Evolutionary conservation across 1,140 invertebrate genomes (phyloP), one percentile per base, ranked within the genome.

Genomic region (Brachionus calyciflorus): DNA sequence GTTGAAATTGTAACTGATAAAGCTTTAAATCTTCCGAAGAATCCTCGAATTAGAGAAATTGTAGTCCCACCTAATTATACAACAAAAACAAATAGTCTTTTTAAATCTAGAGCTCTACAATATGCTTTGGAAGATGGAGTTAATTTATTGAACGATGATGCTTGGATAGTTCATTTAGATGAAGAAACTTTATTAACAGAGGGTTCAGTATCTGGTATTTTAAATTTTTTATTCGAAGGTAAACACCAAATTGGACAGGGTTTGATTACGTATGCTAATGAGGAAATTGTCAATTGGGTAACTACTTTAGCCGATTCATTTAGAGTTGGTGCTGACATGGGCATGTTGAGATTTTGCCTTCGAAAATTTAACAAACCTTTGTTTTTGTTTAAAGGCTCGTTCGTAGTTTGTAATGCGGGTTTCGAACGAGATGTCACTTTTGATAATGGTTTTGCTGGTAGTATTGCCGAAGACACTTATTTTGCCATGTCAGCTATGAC

Each of bases 131-230:
- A 98, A 86, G 91, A 92, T 80, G 90, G 90, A 80, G 90, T 86
- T 0, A 96, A 95, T 84, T 89, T 92, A 78, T 83, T 96, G 12
- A 89, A 89, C 19, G 93, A 96, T 80, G 90, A 89, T 78, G 95
- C 98, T 83, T 98, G 94, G 94, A 92, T 99, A 80, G 93, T 98
- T 1, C 96, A 98, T 87, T 86, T 98, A 17, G 96, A 99, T 83
- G 96, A 98, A 86, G 96, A 98, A 85, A 98, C 96, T 0, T 83
- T 98, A 33, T 85, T 98, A 0, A 98, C 95, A 3, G 92, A 94
- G 81, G 94, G 96, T 83, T 91, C 92, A 21, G 89, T 89, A 1
- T 80, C 82, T 26, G 96, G 96, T 10, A 93, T 98, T 80, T 85
- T 98, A 14, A 98, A 98, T 82, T 98, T 98, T 88, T 92, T 96